Evolutionary conservation across 2,797 vertebrate species (phyloP), one percentile per base, ranked within the genome.

Genomic region (Sparus aurata): DNA sequence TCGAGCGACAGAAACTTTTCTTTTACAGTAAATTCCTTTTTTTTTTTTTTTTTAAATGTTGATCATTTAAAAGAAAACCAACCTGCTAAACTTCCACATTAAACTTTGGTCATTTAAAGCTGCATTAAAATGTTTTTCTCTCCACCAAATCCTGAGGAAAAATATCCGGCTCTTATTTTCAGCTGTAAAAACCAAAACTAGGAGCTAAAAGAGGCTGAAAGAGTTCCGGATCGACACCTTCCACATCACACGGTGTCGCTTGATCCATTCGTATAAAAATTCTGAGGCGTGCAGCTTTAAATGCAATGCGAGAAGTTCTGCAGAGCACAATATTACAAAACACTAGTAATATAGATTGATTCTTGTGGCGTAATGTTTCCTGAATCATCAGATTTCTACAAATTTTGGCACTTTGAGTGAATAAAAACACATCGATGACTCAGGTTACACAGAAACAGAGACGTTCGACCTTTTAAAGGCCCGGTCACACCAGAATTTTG

Each of bases 321-420:
- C 64, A 73, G 45, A 55, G 25, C 22, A 16, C 22, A 16, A 4
- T 68, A 54, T 45, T 57, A 59, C 34, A 74, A 81, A 74, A 80
- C 22, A 76, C 75, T 20, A 70, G n/a, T 45, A 25, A 65, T 60
- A 71, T 41, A 74, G 4, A 58, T 18, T 7, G 0, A 46, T 62
- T 63, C 55, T 43, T 73, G 3, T 54, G 18, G 66, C 58, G 20
- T 22, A 55, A 65, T 46, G 3, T 38, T 76, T 75, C 60, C 52
- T 85, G 64, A 65, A 85, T 57, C 1, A 4, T 74, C 49, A 47
- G 7, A 58, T 45, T 45, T 69, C 12, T 38, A 74, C 9, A 65
- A 1, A 69, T 84, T 84, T 77, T 90, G 88, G 86, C 89, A 91
- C 87, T 87, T 83, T 69, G 12, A 71, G 69, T 62, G 22, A 83